Evolutionary conservation across 2,797 vertebrate species (phyloP).

Genomic region (Cynodonichthys magdalenae): DNA sequence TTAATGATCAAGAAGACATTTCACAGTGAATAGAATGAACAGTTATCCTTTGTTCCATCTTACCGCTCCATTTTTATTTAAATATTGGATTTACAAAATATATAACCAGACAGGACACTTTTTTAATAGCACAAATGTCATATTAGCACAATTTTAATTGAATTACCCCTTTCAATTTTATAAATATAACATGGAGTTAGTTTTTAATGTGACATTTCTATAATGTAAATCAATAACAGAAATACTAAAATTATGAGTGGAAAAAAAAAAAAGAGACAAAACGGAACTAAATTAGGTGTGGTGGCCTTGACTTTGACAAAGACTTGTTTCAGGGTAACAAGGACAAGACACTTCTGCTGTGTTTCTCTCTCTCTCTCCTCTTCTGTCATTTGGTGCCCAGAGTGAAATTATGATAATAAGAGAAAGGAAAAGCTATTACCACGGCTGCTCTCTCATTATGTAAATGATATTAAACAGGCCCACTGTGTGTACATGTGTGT

Average conservation of each 20-base stretch:
- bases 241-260: not conserved
- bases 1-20: constrained; percentile 15
- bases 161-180: not conserved
- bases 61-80: not conserved
- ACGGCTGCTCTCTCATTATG: constrained; percentile 98
- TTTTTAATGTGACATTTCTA: not conserved
- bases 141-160: not conserved
- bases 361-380: constrained; percentile 55
- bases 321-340: constrained; percentile 87
- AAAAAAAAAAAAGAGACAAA: constrained; percentile 1
- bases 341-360: constrained; percentile 80
- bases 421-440: constrained; percentile 98
- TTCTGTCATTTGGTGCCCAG: constrained; percentile 89
- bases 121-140: too few species aligned
- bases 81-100: not conserved
- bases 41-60: not conserved
- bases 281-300: constrained; percentile 22
- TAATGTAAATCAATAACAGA: not conserved
- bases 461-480: constrained; percentile 98
- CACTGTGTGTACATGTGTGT: constrained; percentile 57
- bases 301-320: constrained; percentile 83
- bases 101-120: too few species aligned
- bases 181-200: not conserved
- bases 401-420: constrained; percentile 99
- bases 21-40: not conserved